phyloP scores from a whole-genome alignment of 2,888 invertebrate genomes.

The Diarsia mendica region DNA sequence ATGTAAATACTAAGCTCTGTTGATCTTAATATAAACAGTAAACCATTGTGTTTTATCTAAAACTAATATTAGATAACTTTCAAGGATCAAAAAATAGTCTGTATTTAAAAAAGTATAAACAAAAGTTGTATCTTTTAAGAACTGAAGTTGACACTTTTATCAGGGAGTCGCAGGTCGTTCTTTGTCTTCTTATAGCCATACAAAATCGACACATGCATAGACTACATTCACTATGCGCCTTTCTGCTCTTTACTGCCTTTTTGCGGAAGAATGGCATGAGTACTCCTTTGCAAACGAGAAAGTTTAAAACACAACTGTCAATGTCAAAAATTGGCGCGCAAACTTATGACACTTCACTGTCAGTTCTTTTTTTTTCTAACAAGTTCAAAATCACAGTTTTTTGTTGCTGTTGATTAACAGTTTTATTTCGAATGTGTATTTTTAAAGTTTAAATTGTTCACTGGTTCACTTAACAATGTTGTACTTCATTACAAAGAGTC shows the following conservation, averaged over 20 bases:
- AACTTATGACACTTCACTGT: slow-evolving; percentile 37
- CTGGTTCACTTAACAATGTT: slow-evolving; percentile 70
- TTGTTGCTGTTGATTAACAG: slow-evolving; percentile 13
- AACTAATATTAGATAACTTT: slow-evolving; percentile 62
- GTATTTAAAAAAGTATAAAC: slow-evolving; percentile 87
- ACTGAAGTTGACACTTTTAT: slow-evolving; percentile 84
- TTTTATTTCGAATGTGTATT: slow-evolving; percentile 31
- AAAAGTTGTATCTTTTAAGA: slow-evolving; percentile 86
- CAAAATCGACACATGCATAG: slow-evolving; percentile 83
- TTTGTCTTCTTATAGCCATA: slow-evolving; percentile 79
- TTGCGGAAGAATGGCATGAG: slow-evolving; percentile 85
- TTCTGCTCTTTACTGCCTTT: slow-evolving; percentile 79
- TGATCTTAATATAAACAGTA: slow-evolving; percentile 57
- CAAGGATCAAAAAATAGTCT: slow-evolving; percentile 78
- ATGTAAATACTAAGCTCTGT: slow-evolving; percentile 53
- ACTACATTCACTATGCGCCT: slow-evolving; percentile 83
- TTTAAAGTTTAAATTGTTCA: slow-evolving; percentile 24
- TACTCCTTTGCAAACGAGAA: slow-evolving; percentile 79
- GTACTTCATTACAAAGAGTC: slow-evolving; percentile 84
- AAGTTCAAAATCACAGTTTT: slow-evolving; percentile 21
- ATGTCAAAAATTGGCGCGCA: slow-evolving; percentile 48
- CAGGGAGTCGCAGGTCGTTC: slow-evolving; percentile 82
- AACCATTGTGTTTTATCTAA: slow-evolving; percentile 60
- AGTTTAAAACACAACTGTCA: slow-evolving; percentile 49
- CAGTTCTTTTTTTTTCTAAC: slow-evolving; percentile 26